Evolutionary conservation across 2,888 invertebrate genomes (phyloP).

Genomic region (Melanchra persicariae): DNA sequence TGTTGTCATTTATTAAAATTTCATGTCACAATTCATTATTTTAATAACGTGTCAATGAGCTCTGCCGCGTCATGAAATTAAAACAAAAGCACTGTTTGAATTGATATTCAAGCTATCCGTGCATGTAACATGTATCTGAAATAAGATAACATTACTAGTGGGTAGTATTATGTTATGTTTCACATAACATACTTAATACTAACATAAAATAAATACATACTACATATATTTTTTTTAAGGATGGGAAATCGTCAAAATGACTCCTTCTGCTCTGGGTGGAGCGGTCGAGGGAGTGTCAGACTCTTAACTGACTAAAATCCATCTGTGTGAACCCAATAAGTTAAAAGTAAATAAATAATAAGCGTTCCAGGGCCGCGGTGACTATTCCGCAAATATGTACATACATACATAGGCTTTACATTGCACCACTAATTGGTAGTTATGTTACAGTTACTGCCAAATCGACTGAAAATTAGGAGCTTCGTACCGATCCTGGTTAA

Average conservation of each 20-base stretch:
- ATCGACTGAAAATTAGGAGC: slow-evolving; percentile 30
- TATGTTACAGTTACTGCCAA: slow-evolving; percentile 31
- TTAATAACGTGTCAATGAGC: slow-evolving; percentile 33
- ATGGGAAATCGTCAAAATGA: too few relatives aligned
- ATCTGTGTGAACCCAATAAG: too few relatives aligned
- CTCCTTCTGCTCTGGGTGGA: too few relatives aligned
- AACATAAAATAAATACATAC: too few relatives aligned
- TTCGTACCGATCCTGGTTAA: slow-evolving; percentile 13
- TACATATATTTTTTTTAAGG: too few relatives aligned
- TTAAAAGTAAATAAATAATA: too few relatives aligned
- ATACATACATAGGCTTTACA: slow-evolving; percentile 27
- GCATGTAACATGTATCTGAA: background rate
- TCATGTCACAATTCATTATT: slow-evolving; percentile 34
- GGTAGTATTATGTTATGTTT: background rate
- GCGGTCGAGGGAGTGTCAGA: too few relatives aligned
- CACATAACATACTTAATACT: too few relatives aligned
- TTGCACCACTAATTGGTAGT: slow-evolving; percentile 17
- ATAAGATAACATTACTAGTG: slow-evolving; percentile 20
- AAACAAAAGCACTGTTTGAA: slow-evolving; percentile 26
- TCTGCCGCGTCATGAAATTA: slow-evolving; percentile 24
- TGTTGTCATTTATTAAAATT: slow-evolving; percentile 22
- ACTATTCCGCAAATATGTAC: too few relatives aligned
- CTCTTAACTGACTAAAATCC: too few relatives aligned
- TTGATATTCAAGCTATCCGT: background rate
- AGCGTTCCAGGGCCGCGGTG: too few relatives aligned